A percentile compares a stretch with the other conserved stretches of the same genome.
Evolutionary conservation across 2,888 invertebrate genomes (phyloP).

Genomic region (Pherbina coryleti): DNA sequence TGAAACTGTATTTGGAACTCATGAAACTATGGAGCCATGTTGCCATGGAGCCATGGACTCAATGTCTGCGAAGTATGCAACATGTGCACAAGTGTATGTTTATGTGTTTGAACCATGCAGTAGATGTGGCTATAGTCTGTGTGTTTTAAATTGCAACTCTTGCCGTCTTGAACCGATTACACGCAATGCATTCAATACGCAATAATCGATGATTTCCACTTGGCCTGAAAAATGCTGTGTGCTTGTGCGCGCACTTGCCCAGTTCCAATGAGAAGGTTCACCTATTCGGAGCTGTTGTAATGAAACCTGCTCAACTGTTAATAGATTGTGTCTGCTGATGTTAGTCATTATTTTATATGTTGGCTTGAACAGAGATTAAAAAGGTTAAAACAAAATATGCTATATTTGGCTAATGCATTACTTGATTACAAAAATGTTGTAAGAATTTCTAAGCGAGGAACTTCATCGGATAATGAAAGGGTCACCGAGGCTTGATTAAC

Average conservation of each 20-base stretch:
- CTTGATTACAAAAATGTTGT: too few relatives aligned
- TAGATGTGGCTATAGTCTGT: not conserved
- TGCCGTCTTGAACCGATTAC: not conserved
- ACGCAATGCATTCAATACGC: not conserved
- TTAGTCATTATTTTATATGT: not conserved
- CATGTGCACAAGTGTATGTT: not conserved
- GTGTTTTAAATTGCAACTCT: not conserved
- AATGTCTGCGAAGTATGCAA: not conserved
- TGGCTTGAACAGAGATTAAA: not conserved
- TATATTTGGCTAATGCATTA: too few relatives aligned
- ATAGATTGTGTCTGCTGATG: not conserved
- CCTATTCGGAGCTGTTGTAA: not conserved
- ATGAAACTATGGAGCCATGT: not conserved
- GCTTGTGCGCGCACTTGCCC: not conserved
- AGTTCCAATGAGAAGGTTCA: not conserved
- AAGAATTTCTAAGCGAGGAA: too few relatives aligned
- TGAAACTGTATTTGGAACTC: conserved; percentile 7
- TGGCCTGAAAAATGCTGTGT: not conserved
- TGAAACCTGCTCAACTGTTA: conserved; percentile 5
- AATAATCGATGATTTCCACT: conserved; percentile 14
- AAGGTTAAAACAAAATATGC: too few relatives aligned
- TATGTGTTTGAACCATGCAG: not conserved
- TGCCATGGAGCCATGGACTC: too few relatives aligned
- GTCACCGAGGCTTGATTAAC: too few relatives aligned
- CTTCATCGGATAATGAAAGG: too few relatives aligned